These are phyloP conservation scores for Pardosa pseudoannulata DNA, from an alignment of 2,888 invertebrate species.

Conservation along the genomic window DNA sequence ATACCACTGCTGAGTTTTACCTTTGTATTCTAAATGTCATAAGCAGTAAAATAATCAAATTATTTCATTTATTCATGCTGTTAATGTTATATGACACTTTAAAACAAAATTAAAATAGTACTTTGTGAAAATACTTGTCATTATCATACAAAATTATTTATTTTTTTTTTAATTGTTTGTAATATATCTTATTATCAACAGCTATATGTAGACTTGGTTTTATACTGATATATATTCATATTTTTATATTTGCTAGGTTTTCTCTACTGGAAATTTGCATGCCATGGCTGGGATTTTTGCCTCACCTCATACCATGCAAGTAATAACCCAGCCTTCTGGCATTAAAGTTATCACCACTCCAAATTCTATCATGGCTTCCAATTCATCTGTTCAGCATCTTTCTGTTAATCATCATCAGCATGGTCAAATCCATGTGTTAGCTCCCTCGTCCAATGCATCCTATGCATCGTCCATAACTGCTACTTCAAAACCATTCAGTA, in stretches of 20 bases:
- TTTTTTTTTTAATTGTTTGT: too few relatives aligned
- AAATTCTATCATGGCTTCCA: conserved; percentile 65
- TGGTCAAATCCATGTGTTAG: conserved; percentile 64
- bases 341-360: conserved; percentile 68
- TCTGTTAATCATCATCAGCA: conserved; percentile 43
- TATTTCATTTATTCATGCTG: too few relatives aligned
- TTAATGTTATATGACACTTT: too few relatives aligned
- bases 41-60: too few relatives aligned
- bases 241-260: conserved; percentile 35
- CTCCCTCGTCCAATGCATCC: conserved; percentile 57
- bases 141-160: too few relatives aligned
- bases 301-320: conserved; percentile 66
- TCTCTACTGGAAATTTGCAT: conserved; percentile 61
- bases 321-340: conserved; percentile 61
- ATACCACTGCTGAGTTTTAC: too few relatives aligned
- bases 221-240: too few relatives aligned
- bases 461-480: conserved; percentile 52
- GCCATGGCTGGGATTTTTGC: conserved; percentile 60
- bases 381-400: conserved; percentile 51
- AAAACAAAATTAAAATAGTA: too few relatives aligned
- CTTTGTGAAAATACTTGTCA: too few relatives aligned
- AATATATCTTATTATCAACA: too few relatives aligned
- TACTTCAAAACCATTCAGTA: conserved; percentile 33
- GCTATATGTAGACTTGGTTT: too few relatives aligned
- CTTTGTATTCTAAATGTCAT: too few relatives aligned